Conservation (phyloP, 2,888 invertebrate genomes). For the Chrysomela aeneicollis region DNA sequence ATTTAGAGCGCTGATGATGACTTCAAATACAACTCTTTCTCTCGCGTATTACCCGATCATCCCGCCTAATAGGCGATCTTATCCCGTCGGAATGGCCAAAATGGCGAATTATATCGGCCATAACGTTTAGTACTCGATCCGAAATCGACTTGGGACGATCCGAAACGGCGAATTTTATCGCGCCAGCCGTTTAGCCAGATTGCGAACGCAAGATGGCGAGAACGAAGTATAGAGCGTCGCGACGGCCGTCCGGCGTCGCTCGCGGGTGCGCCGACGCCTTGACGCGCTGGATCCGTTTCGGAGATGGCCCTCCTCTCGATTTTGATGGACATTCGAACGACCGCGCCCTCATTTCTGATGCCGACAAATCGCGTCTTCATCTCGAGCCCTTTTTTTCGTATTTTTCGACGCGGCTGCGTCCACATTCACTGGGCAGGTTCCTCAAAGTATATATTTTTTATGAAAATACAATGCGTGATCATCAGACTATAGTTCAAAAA, state of each 20-base stretch:
- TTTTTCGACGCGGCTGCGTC: too few species aligned
- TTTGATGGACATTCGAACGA: slow-evolving; percentile 63
- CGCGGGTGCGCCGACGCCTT: slow-evolving; percentile 43
- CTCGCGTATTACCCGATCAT: not conserved
- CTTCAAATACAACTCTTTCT: too few species aligned
- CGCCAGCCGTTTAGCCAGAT: slow-evolving; percentile 62
- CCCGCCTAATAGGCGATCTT: slow-evolving; percentile 8
- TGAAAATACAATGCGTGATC: too few species aligned
- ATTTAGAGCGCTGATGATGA: too few species aligned
- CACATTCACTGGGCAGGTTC: too few species aligned
- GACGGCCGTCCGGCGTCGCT: slow-evolving; percentile 49
- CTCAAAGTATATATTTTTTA: too few species aligned
- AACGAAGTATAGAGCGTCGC: slow-evolving; percentile 51
- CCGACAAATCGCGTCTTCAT: slow-evolving; percentile 60
- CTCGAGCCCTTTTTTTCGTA: slow-evolving; percentile 36
- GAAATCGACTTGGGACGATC: slow-evolving; percentile 43
- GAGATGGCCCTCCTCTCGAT: slow-evolving; percentile 62
- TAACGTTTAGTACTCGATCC: slow-evolving; percentile 23
- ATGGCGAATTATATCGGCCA: slow-evolving; percentile 11
- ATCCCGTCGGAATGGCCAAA: not conserved
- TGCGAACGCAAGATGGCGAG: slow-evolving; percentile 60
- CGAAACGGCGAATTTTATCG: slow-evolving; percentile 58
- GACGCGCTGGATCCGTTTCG: slow-evolving; percentile 56
- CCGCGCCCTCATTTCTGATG: slow-evolving; percentile 61
- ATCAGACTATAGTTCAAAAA: too few species aligned